These are phyloP conservation scores for Drosophila pectinifera DNA, from an alignment of 1,140 invertebrate species.

Conservation along the genomic window DNA sequence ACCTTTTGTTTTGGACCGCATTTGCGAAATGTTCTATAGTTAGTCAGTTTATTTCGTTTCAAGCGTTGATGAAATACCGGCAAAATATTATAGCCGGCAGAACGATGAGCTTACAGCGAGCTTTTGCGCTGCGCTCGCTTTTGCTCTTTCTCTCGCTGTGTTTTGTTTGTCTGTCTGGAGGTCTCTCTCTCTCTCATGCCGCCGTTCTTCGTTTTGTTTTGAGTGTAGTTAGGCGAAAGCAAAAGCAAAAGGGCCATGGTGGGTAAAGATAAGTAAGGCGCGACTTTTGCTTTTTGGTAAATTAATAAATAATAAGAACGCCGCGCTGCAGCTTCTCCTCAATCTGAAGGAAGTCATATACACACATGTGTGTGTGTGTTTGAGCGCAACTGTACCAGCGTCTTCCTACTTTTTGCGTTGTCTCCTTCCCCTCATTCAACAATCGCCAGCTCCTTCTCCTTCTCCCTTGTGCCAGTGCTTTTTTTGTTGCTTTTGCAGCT, in stretches of 20 bases:
- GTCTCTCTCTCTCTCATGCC: neutral
- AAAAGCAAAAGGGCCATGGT: slow-evolving; percentile 23
- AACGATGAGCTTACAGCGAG: slow-evolving; percentile 15
- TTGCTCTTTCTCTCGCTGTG: neutral
- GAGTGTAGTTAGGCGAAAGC: slow-evolving; percentile 53
- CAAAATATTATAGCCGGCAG: slow-evolving; percentile 11
- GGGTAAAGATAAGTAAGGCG: slow-evolving; percentile 16
- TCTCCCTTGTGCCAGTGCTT: slow-evolving; percentile 19
- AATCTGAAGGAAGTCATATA: neutral
- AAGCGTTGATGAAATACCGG: slow-evolving; percentile 55
- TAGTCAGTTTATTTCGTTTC: slow-evolving; percentile 60
- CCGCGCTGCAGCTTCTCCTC: slow-evolving; percentile 28
- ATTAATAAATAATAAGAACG: slow-evolving; percentile 34
- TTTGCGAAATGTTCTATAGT: slow-evolving; percentile 60
- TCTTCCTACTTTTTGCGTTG: slow-evolving; percentile 49
- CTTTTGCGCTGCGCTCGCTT: slow-evolving; percentile 12
- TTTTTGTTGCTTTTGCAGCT: slow-evolving; percentile 71
- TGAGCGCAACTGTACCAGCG: slow-evolving; percentile 67
- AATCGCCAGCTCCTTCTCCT: slow-evolving; percentile 4
- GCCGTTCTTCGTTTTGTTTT: slow-evolving; percentile 63
- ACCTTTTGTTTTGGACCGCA: slow-evolving; percentile 32
- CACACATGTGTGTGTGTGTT: slow-evolving; percentile 30
- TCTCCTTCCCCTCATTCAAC: slow-evolving; percentile 15
- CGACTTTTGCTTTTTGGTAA: slow-evolving; percentile 16
- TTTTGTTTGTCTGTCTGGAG: slow-evolving; percentile 42